Conservation (phyloP, 2,797 vertebrate species). For the Cyprinodon diabolis region DNA sequence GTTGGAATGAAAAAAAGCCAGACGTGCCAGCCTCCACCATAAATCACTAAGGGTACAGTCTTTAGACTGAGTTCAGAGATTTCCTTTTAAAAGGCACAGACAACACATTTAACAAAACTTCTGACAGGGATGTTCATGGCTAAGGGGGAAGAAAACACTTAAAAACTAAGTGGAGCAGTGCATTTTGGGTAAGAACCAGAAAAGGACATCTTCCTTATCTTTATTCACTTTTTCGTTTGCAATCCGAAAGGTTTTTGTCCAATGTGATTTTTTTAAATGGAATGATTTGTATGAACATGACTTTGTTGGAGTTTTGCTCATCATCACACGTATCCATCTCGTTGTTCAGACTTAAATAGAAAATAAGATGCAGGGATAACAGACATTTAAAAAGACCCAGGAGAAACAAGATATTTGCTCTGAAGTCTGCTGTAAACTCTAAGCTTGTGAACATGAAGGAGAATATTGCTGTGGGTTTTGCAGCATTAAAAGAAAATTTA, state of each 20-base stretch:
- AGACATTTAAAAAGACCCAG: not conserved
- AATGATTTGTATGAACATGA: not conserved
- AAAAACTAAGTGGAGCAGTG: not conserved
- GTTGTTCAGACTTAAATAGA: not conserved
- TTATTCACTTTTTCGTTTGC: not conserved
- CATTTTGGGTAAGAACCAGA: not conserved
- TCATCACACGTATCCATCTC: not conserved
- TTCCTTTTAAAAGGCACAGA: slow-evolving; percentile 36
- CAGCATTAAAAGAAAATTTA: not conserved
- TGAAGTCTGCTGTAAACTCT: not conserved
- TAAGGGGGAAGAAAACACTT: not conserved
- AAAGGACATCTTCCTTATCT: not conserved
- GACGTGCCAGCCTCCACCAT: slow-evolving; percentile 37
- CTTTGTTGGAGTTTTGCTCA: not conserved
- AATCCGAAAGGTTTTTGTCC: not conserved
- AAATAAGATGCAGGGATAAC: not conserved
- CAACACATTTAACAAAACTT: slow-evolving; percentile 41
- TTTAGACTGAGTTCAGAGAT: slow-evolving; percentile 43
- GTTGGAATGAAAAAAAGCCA: slow-evolving; percentile 42
- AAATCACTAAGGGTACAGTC: slow-evolving; percentile 47
- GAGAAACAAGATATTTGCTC: too few species aligned
- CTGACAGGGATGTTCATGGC: slow-evolving; percentile 6
- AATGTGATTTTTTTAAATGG: not conserved
- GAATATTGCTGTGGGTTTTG: not conserved
- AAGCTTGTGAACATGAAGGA: not conserved